Conservation (phyloP, 2,797 vertebrate genomes). For the Gambelia wislizenii region DNA sequence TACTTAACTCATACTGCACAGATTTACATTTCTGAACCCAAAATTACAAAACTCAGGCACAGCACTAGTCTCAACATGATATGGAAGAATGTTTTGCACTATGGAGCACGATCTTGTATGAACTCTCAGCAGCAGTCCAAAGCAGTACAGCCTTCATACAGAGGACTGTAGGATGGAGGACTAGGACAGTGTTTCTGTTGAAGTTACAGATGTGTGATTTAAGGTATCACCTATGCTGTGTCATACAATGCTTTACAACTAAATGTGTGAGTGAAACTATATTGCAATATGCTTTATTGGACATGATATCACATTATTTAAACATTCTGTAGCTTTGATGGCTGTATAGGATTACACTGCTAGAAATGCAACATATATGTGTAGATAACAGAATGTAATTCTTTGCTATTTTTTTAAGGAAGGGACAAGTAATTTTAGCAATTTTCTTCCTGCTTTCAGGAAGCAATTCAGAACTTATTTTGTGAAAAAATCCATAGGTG, state of each 20-base stretch:
- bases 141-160: background rate
- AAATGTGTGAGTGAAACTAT: background rate
- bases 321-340: background rate
- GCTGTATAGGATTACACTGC: too few relatives aligned
- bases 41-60: background rate
- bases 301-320: background rate
- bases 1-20: background rate
- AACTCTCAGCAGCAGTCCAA: background rate
- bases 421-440: too few relatives aligned
- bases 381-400: too few relatives aligned
- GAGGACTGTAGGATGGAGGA: background rate
- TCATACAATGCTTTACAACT: background rate
- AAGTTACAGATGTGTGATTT: background rate
- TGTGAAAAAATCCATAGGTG: too few relatives aligned
- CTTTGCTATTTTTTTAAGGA: too few relatives aligned
- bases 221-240: background rate
- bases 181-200: background rate
- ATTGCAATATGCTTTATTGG: background rate
- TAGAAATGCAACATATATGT: too few relatives aligned
- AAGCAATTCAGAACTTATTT: too few relatives aligned
- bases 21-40: background rate
- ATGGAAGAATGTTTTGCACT: background rate
- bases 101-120: background rate
- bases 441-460: too few relatives aligned
- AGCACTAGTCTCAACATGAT: background rate